phyloP scores from a whole-genome alignment of 2,113 vertebrate genomes.

The Apus apus region DNA sequence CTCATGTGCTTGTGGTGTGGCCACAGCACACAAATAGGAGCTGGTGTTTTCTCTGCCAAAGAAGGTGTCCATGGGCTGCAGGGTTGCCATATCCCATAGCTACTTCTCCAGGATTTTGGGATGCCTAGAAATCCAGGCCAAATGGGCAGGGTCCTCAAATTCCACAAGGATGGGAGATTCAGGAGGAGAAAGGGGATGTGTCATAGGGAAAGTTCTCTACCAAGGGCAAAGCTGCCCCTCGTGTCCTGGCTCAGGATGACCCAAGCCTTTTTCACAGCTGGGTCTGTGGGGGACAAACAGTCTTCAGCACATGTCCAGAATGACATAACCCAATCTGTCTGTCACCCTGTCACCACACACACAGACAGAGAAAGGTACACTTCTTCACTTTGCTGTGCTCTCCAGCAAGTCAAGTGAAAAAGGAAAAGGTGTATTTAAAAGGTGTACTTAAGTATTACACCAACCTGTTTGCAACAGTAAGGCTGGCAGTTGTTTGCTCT shows the following conservation, averaged over 20 bases:
- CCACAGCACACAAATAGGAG: not conserved
- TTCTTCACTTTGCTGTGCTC: not conserved
- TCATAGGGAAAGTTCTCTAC: not conserved
- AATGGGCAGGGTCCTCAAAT: not conserved
- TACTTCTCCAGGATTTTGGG: not conserved
- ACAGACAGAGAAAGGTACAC: not conserved
- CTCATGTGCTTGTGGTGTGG: not conserved
- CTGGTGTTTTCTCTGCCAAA: not conserved
- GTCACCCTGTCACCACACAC: not conserved
- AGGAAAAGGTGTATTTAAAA: not conserved
- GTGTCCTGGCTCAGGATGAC: not conserved
- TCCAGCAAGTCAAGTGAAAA: not conserved
- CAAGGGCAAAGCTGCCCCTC: not conserved
- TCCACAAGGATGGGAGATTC: not conserved
- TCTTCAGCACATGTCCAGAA: not conserved
- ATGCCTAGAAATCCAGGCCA: not conserved
- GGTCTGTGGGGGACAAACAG: not conserved
- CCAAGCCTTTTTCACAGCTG: not conserved
- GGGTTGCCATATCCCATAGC: not conserved
- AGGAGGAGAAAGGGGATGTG: not conserved
- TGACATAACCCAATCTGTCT: not conserved
- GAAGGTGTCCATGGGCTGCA: fast-evolving
- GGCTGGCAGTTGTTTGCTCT: not conserved
- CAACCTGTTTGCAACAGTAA: not conserved
- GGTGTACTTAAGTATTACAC: not conserved